Evolutionary conservation across 2,113 vertebrate species (phyloP), one percentile per base, ranked within the genome.

Genomic region (Pelvicachromis taeniatus): DNA sequence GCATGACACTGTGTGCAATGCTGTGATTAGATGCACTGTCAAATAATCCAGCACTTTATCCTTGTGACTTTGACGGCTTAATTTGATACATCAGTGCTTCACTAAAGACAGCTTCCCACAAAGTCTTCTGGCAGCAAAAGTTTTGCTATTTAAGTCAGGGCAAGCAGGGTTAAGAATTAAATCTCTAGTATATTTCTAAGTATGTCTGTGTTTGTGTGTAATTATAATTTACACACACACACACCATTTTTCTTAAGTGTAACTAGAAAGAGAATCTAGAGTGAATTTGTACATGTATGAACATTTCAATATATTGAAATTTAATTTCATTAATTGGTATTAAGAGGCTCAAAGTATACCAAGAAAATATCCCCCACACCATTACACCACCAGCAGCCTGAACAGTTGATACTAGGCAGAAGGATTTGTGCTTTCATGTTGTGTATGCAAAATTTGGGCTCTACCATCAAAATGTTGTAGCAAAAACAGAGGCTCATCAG

Each of bases 31-130:
- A 87, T 81, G 48, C 14, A 3, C 61, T 50, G 58, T 85, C 54
- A 80, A 84, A 86, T 89, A 85, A 82, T 82, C 82, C 77, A 88
- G 13, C 53, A 78, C 82, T 80, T 91, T 65, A 82, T 89, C 81
- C 83, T 85, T 4, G 40, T 86, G 88, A 85, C 80, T 85, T 81
- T 83, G 55, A 88, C 10, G 5, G 55, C 40, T 91, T 85, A 87
- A 85, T 88, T 85, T 80, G 78, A 93, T 35, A 80, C 53, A 78
- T 53, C 80, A 53, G 19, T 82, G 48, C 79, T 80, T 86, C 78
- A n/a, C 77, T 78, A 75, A 87, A 88, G 80, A 81, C 59, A 54
- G 78, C 56, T 82, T 84, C 50, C 42, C 50, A 63, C 63, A 58
- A 75, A n/a, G 23, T 87, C 68, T 68, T 45, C 63, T 91, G 88